Evolutionary conservation across 92 coral and sea anemone species (phyloP).

Genomic region (Metridium senile): DNA sequence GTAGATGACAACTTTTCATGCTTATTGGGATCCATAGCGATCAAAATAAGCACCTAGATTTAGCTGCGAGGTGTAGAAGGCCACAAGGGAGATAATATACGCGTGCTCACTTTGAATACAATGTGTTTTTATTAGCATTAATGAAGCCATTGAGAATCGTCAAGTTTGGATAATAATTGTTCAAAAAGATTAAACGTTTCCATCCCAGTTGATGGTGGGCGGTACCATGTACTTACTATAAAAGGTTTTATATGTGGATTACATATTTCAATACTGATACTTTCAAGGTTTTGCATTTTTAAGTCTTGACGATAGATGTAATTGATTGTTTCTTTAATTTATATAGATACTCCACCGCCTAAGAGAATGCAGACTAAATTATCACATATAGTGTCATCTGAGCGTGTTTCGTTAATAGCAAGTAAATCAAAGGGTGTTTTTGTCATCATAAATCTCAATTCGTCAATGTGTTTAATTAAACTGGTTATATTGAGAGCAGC

Average conservation of each 20-base stretch:
- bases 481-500: slow-evolving; percentile 24
- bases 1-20: too few relatives aligned
- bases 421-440: slow-evolving; percentile 13
- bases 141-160: too few relatives aligned
- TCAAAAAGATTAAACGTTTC: slow-evolving; percentile 16
- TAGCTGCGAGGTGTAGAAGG: too few relatives aligned
- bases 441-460: background rate
- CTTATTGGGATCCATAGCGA: too few relatives aligned
- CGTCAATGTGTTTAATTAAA: slow-evolving; percentile 17
- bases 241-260: slow-evolving; percentile 45
- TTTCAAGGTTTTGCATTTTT: slow-evolving; percentile 24
- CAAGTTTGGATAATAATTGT: background rate
- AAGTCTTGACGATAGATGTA: slow-evolving; percentile 17
- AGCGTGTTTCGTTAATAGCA: slow-evolving; percentile 45
- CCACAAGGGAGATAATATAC: too few relatives aligned
- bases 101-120: too few relatives aligned
- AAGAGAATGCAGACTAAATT: background rate
- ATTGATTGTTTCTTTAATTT: slow-evolving; percentile 21
- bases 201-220: slow-evolving; percentile 32
- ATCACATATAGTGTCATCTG: slow-evolving; percentile 28
- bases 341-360: slow-evolving; percentile 50
- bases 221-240: slow-evolving; percentile 31
- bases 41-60: too few relatives aligned
- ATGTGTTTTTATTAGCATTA: background rate
- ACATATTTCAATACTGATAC: slow-evolving; percentile 28